phyloP scores from a whole-genome alignment of 1,140 invertebrate genomes.

The Homarus americanus region DNA sequence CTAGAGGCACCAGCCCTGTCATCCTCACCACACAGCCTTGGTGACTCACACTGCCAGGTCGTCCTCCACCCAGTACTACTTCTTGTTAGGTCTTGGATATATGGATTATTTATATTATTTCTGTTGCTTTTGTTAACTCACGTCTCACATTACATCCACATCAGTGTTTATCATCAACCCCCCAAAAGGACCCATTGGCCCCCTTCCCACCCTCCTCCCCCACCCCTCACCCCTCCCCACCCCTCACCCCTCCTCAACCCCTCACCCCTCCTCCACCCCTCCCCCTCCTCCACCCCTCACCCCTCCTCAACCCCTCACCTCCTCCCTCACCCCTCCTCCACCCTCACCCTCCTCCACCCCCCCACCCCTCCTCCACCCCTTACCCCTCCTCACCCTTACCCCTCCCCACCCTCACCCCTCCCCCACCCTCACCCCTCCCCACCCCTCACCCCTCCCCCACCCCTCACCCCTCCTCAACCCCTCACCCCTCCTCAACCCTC shows the following conservation, averaged over 20 bases:
- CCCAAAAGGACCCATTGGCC: not conserved
- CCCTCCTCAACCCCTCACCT: not conserved
- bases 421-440: not conserved
- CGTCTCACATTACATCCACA: too few species aligned
- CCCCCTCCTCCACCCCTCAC: not conserved
- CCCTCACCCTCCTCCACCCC: not conserved
- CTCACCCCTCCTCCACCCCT: not conserved
- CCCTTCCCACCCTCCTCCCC: not conserved
- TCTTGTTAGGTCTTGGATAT: too few species aligned
- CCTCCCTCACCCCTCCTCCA: not conserved
- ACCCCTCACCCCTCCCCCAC: too few species aligned
- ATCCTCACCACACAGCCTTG: too few species aligned
- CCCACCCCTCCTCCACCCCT: not conserved
- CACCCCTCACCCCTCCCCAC: not conserved
- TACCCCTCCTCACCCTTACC: not conserved
- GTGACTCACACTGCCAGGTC: too few species aligned
- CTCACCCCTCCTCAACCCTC: not conserved
- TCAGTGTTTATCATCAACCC: too few species aligned
- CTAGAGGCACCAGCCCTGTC: too few species aligned
- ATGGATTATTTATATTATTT: too few species aligned
- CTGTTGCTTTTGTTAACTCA: too few species aligned
- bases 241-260: constrained; percentile 5
- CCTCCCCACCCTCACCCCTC: not conserved
- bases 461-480: too few species aligned
- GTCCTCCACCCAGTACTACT: too few species aligned